These are phyloP conservation scores for Sarcophilus harrisii DNA, from an alignment of 2,797 vertebrate species.

Conservation along the genomic window DNA sequence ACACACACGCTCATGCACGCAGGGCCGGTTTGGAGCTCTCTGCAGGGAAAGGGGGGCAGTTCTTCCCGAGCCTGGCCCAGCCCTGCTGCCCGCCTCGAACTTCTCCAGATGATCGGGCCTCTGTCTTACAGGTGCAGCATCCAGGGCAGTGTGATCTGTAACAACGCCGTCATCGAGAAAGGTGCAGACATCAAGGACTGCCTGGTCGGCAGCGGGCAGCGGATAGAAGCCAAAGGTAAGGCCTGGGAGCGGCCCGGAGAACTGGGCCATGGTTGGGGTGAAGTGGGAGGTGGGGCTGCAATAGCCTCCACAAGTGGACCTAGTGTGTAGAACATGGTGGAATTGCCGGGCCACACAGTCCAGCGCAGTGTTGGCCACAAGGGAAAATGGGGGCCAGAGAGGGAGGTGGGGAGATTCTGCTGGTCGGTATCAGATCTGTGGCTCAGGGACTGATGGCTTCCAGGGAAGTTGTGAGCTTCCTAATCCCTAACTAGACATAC, in stretches of 20 bases:
- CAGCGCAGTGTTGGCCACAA: neutral
- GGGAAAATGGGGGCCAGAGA: neutral
- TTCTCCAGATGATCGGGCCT: conserved; percentile 17
- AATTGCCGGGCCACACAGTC: neutral
- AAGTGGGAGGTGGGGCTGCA: too few species aligned
- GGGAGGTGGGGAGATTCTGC: neutral
- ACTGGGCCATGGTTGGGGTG: too few species aligned
- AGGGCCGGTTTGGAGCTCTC: neutral
- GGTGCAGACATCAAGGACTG: conserved; percentile 96
- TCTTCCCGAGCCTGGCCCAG: neutral
- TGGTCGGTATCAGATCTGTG: neutral
- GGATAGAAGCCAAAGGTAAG: conserved; percentile 90
- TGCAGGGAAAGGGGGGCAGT: too few species aligned
- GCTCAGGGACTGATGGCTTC: too few species aligned
- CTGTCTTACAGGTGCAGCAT: conserved; percentile 91
- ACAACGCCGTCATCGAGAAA: conserved; percentile 92
- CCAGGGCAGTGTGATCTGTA: conserved; percentile 96
- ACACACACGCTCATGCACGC: neutral
- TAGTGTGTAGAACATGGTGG: neutral
- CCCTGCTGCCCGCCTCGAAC: neutral
- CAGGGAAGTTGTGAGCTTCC: neutral
- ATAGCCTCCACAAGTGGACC: too few species aligned
- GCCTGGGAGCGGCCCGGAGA: neutral
- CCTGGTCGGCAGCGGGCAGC: conserved; percentile 93
- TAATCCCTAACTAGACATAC: neutral